Conservation (phyloP, 2,113 vertebrate species). For the Saimiri boliviensis region DNA sequence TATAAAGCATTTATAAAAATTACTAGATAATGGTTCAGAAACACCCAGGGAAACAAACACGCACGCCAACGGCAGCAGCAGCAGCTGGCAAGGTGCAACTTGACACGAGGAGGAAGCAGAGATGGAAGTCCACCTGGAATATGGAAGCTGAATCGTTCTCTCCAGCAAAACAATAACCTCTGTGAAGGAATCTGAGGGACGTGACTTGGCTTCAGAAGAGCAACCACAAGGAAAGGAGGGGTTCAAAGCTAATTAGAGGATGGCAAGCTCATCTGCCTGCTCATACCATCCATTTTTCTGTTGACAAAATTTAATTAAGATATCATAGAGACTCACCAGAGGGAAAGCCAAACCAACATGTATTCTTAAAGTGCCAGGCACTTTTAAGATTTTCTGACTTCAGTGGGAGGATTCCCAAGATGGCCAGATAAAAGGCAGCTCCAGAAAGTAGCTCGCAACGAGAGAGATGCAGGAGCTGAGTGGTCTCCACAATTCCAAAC, state of each 20-base stretch:
- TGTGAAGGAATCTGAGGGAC: background rate
- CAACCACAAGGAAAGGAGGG: background rate
- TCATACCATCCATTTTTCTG: background rate
- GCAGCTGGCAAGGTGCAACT: background rate
- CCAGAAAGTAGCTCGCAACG: too few species aligned
- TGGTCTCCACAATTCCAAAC: too few species aligned
- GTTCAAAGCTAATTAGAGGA: background rate
- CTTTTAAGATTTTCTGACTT: background rate
- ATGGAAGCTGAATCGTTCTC: background rate
- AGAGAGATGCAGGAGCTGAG: too few species aligned
- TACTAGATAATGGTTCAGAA: background rate
- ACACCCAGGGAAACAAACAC: background rate
- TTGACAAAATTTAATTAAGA: background rate
- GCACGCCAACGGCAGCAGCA: background rate
- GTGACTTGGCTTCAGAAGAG: background rate
- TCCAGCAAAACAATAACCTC: background rate
- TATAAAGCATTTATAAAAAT: slow-evolving; percentile 9
- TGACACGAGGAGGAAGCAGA: background rate
- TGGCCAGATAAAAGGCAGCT: too few species aligned
- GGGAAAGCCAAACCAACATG: background rate
- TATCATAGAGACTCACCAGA: background rate
- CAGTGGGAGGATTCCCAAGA: too few species aligned
- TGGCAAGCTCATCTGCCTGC: background rate
- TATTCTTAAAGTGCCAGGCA: background rate
- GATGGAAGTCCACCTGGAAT: background rate